A percentile compares a stretch with the other conserved stretches of the same genome.
These are phyloP conservation scores for Enteromius afrohamiltoni DNA, from an alignment of 2,797 vertebrate genomes.

Conservation along the genomic window DNA sequence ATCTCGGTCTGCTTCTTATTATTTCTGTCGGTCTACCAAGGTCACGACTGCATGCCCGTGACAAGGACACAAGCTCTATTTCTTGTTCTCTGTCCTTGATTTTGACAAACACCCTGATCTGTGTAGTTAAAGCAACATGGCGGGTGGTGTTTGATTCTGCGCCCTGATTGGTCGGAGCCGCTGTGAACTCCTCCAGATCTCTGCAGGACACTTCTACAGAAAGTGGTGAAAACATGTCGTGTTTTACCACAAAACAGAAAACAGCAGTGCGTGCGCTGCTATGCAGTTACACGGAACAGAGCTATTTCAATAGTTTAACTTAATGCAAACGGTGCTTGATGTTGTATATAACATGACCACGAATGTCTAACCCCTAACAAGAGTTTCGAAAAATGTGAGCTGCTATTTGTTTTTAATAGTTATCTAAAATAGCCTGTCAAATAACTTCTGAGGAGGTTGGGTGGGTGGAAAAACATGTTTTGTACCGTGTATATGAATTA, in stretches of 20 bases:
- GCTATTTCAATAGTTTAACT: neutral
- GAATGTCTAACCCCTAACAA: neutral
- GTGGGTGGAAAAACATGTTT: neutral
- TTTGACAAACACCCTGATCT: constrained; percentile 30
- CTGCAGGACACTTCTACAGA: neutral
- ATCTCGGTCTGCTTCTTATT: constrained; percentile 5
- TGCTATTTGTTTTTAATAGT: neutral
- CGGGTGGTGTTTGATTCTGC: constrained; percentile 10
- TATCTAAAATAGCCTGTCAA: neutral
- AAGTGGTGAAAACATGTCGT: neutral
- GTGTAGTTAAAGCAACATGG: constrained; percentile 23
- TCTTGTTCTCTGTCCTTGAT: constrained; percentile 12
- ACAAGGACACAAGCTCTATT: constrained; percentile 3
- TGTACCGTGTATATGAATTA: too few relatives aligned
- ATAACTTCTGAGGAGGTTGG: neutral
- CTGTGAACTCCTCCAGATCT: constrained; percentile 12
- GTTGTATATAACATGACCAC: neutral
- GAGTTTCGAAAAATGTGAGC: neutral
- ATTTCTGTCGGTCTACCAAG: constrained; percentile 1
- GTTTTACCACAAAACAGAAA: constrained; percentile 8
- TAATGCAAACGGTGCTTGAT: neutral
- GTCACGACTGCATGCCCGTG: neutral
- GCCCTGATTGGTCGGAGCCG: constrained; percentile 47
- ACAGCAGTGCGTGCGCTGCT: neutral
- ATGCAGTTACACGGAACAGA: neutral